These are phyloP conservation scores for Pseudomugil gertrudae DNA, from an alignment of 2,797 vertebrate species.

Conservation along the genomic window DNA sequence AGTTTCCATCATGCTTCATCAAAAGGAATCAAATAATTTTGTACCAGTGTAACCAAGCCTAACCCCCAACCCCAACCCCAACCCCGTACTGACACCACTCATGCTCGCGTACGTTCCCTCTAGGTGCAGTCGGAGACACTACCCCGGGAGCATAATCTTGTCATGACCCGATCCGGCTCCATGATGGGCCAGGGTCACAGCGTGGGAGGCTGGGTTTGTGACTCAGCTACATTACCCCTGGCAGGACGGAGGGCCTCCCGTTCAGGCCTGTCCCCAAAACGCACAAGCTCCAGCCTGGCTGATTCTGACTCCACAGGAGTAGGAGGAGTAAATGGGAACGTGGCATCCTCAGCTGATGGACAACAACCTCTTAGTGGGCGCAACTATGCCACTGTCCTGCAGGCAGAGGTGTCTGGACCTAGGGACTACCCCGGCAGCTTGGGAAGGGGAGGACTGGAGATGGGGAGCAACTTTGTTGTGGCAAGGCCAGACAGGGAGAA, in stretches of 20 bases:
- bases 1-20: constrained; percentile 7
- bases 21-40: constrained; percentile 39
- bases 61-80: constrained; percentile 54
- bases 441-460: constrained; percentile 80
- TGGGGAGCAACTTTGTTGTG: constrained; percentile 82
- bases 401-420: constrained; percentile 72
- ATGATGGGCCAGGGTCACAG: constrained; percentile 71
- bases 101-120: constrained; percentile 69
- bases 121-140: constrained; percentile 85
- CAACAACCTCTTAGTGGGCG: constrained; percentile 55
- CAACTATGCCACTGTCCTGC: constrained; percentile 71
- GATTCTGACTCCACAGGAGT: constrained; percentile 70
- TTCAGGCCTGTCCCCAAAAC: constrained; percentile 83
- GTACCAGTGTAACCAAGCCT: constrained; percentile 34
- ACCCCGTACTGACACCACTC: constrained; percentile 73
- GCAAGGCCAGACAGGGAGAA: constrained; percentile 77
- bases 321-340: constrained; percentile 44
- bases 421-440: constrained; percentile 80
- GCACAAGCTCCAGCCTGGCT: constrained; percentile 70
- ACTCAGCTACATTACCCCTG: constrained; percentile 83
- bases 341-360: constrained; percentile 59
- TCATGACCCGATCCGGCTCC: constrained; percentile 82
- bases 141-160: constrained; percentile 79
- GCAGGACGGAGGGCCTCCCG: constrained; percentile 85
- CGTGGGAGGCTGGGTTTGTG: constrained; percentile 81